phyloP scores from a whole-genome alignment of 1,140 invertebrate genomes.

The Trypoxylus dichotomus region DNA sequence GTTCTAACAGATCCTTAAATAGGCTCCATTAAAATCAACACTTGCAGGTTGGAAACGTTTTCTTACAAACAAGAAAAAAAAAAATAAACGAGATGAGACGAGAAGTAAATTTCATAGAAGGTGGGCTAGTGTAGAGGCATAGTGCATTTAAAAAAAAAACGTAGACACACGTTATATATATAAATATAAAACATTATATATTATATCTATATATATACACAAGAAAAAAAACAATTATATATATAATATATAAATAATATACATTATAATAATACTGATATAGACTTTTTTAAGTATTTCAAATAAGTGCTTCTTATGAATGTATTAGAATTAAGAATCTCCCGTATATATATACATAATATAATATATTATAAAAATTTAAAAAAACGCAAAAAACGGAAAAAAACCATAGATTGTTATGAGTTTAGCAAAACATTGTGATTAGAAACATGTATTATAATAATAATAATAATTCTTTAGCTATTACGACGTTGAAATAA shows the following conservation, averaged over 20 bases:
- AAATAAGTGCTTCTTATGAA: slow-evolving; percentile 56
- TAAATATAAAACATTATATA: slow-evolving; percentile 23
- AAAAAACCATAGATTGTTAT: slow-evolving; percentile 49
- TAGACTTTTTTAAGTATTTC: slow-evolving; percentile 52
- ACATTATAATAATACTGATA: slow-evolving; percentile 28
- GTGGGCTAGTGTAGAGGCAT: slow-evolving; percentile 31
- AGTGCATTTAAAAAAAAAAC: slow-evolving; percentile 26
- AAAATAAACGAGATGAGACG: not conserved
- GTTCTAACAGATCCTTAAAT: too few relatives aligned
- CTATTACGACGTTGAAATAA: slow-evolving; percentile 38
- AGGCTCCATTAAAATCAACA: too few relatives aligned
- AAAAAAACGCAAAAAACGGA: not conserved
- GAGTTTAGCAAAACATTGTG: slow-evolving; percentile 52
- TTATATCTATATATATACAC: not conserved
- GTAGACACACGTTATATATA: slow-evolving; percentile 29
- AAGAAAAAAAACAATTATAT: not conserved
- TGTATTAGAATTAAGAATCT: slow-evolving; percentile 55
- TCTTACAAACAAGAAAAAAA: too few relatives aligned
- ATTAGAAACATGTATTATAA: slow-evolving; percentile 50
- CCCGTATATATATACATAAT: slow-evolving; percentile 36
- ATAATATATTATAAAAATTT: not conserved
- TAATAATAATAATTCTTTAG: slow-evolving; percentile 41
- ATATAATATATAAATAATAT: slow-evolving; percentile 24
- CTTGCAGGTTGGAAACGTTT: too few relatives aligned
- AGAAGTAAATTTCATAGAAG: slow-evolving; percentile 28